Conservation (phyloP, 2,113 vertebrate species). For the Tinamus guttatus region DNA sequence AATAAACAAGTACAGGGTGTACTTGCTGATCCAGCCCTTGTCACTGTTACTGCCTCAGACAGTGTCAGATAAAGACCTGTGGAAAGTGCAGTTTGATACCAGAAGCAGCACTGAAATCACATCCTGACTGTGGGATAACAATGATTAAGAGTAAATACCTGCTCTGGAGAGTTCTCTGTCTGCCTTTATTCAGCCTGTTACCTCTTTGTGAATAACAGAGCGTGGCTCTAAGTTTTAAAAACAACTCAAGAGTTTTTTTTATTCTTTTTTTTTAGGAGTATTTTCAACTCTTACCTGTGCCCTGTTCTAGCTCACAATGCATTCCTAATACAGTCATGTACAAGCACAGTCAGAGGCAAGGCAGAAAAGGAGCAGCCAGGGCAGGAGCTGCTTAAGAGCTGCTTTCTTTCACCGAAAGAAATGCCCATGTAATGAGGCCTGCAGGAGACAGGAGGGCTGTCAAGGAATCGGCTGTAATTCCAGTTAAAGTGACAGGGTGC, state of each 20-base stretch:
- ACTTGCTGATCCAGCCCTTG: neutral
- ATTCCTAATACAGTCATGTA: neutral
- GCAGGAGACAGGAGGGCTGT: neutral
- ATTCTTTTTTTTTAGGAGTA: neutral
- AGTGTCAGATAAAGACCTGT: neutral
- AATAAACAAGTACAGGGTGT: neutral
- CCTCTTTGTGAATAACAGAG: neutral
- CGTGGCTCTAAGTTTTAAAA: neutral
- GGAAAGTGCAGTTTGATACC: neutral
- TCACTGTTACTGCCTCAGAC: neutral
- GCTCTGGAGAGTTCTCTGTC: neutral
- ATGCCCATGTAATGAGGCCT: rapidly evolving
- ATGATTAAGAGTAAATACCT: neutral
- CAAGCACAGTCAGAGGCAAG: rapidly evolving
- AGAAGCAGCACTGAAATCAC: neutral
- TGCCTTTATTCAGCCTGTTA: neutral
- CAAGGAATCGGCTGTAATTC: neutral
- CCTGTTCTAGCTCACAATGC: neutral
- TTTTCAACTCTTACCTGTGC: neutral
- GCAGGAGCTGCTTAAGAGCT: neutral
- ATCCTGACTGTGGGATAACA: neutral
- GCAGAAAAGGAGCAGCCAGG: neutral
- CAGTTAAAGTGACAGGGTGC: neutral
- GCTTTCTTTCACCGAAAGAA: rapidly evolving
- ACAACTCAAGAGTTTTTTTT: neutral